Evolutionary conservation across 2,888 invertebrate species (phyloP), one percentile per base, ranked within the genome.

Genomic region (Sphinx pinastri): DNA sequence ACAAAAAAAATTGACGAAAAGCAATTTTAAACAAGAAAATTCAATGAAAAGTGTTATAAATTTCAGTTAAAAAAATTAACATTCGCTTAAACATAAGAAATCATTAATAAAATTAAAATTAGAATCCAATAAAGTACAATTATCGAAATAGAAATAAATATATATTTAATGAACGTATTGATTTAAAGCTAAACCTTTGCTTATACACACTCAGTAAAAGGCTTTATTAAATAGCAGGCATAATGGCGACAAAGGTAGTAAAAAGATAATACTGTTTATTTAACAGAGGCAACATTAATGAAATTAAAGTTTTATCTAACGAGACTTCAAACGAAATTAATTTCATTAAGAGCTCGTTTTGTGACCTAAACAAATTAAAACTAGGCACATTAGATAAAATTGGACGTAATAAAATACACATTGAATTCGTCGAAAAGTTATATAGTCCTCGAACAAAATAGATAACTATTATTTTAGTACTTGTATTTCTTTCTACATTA

Each of bases 221-320:
- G 16, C 12, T 49, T 19, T 63, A 63, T 19, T 31, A 67, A 54
- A n/a, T 31, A 52, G 13, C 11, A 12, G 16, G 13, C 47, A 19
- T 19, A 49, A 63, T 12, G 49, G 13, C 60, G 11, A 49, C 47
- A 58, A 59, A 68, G n/a, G 59, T 31, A 16, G n/a, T 51, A 67
- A 38, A 19, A n/a, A 59, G 49, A 58, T 57, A 58, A 49, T 25
- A 10, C n/a, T 19, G 57, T 47, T 54, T 63, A 54, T 70, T 60
- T 71, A 67, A 68, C 19, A 55, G 38, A 54, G 59, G 60, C 55
- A 31, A 38, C 54, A 70, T 55, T 31, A 57, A 51, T 67, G 67
- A 54, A 58, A 71, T 70, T 67, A 72, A 74, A 54, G 69, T 68
- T 69, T 71, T 38, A 70, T 58, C 63, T 63, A 67, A 68, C n/a